Percentiles rank a stretch among this genome's conserved stretches.
These are phyloP conservation scores for Crenichthys baileyi DNA, from an alignment of 2,797 vertebrate species.

Conservation along the genomic window DNA sequence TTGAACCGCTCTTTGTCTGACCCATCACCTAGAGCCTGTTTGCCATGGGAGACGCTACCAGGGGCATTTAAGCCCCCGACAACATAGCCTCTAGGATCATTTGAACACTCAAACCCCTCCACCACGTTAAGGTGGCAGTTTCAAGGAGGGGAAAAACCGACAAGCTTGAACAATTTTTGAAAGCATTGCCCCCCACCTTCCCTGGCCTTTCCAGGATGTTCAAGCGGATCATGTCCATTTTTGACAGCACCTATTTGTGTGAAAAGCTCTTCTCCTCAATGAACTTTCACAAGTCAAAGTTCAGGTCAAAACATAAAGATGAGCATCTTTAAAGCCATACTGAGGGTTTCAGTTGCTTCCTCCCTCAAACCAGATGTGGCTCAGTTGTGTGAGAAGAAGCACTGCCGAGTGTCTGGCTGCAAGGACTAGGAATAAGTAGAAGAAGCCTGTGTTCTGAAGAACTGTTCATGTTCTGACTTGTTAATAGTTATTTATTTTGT, in stretches of 20 bases:
- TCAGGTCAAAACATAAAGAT: conserved; percentile 31
- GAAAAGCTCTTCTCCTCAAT: conserved; percentile 3
- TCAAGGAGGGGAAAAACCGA: too few species aligned
- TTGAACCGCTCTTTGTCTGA: too few species aligned
- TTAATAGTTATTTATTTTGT: too few species aligned
- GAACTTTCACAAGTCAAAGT: neutral
- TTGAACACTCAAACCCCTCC: too few species aligned
- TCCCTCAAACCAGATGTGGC: conserved; percentile 26
- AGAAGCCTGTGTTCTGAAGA: neutral
- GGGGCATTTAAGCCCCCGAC: too few species aligned
- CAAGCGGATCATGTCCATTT: neutral
- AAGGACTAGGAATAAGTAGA: conserved; percentile 1
- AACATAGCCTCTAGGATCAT: too few species aligned
- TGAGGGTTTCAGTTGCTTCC: conserved; percentile 19
- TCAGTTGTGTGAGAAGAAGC: conserved; percentile 20
- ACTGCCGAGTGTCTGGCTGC: neutral
- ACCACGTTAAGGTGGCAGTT: too few species aligned
- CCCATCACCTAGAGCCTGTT: too few species aligned
- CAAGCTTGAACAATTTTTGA: too few species aligned
- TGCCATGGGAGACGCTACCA: too few species aligned
- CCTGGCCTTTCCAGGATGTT: too few species aligned
- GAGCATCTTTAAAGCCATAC: conserved; percentile 12
- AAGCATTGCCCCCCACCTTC: too few species aligned
- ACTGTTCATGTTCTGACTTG: neutral
- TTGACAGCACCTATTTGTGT: neutral